Conservation (phyloP, 2,797 vertebrate species). For the Jordanella pulchra region DNA sequence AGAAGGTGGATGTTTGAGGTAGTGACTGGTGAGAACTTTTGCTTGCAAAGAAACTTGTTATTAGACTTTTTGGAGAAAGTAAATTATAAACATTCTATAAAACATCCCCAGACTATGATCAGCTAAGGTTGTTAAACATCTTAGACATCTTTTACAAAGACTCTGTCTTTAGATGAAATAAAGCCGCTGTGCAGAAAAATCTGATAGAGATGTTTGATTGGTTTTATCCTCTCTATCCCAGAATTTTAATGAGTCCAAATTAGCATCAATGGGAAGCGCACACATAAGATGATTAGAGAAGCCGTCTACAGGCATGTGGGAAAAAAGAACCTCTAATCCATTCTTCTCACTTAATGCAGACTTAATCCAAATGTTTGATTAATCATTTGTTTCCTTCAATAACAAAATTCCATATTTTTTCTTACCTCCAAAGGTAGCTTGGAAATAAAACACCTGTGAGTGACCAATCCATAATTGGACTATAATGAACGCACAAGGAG, state of each 20-base stretch:
- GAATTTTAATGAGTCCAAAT: constrained; percentile 56
- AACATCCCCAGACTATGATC: neutral
- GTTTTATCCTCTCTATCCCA: constrained; percentile 35
- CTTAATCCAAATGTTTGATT: constrained; percentile 63
- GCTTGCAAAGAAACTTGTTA: constrained; percentile 52
- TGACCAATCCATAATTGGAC: constrained; percentile 60
- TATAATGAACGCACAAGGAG: constrained; percentile 53
- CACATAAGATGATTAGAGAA: constrained; percentile 55
- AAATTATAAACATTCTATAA: neutral
- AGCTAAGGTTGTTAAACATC: neutral
- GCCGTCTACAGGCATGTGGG: constrained; percentile 65
- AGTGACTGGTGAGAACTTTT: neutral
- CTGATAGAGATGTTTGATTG: constrained; percentile 10
- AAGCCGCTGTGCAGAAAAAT: constrained; percentile 33
- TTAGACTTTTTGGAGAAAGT: constrained; percentile 24
- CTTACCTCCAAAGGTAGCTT: constrained; percentile 20
- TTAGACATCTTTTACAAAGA: neutral
- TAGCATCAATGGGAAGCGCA: constrained; percentile 53
- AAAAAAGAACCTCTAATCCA: constrained; percentile 64
- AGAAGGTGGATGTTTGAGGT: constrained; percentile 27
- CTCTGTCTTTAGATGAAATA: neutral
- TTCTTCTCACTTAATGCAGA: constrained; percentile 62
- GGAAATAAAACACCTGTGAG: constrained; percentile 19
- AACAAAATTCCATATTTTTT: constrained; percentile 53
- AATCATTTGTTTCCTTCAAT: constrained; percentile 47